These are phyloP conservation scores for Spodoptera frugiperda DNA, from an alignment of 1,140 invertebrate species.

Conservation along the genomic window DNA sequence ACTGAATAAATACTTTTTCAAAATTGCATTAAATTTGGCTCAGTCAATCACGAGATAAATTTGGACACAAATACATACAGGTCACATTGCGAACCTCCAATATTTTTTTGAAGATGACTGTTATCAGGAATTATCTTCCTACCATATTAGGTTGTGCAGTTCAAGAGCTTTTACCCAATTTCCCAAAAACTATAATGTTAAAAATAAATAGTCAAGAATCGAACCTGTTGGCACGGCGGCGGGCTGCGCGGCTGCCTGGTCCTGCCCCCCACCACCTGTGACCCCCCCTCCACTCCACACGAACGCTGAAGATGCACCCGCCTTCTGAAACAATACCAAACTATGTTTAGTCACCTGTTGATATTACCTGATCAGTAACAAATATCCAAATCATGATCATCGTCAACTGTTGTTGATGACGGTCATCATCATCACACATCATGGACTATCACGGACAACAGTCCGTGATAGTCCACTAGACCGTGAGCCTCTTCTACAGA, in stretches of 20 bases:
- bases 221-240: slow-evolving; percentile 77
- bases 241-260: slow-evolving; percentile 76
- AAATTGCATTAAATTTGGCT: neutral
- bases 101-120: too few relatives aligned
- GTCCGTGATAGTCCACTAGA: too few relatives aligned
- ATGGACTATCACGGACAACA: too few relatives aligned
- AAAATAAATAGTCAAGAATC: neutral
- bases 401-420: too few relatives aligned
- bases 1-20: neutral
- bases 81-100: neutral
- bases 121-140: too few relatives aligned
- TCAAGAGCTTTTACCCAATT: too few relatives aligned
- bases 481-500: too few relatives aligned
- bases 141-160: too few relatives aligned
- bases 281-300: slow-evolving; percentile 84
- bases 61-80: neutral
- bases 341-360: slow-evolving; percentile 36
- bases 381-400: too few relatives aligned
- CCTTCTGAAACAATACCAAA: slow-evolving; percentile 81
- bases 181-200: neutral
- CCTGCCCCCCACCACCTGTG: slow-evolving; percentile 77
- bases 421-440: too few relatives aligned
- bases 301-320: slow-evolving; percentile 84
- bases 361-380: neutral
- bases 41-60: too few relatives aligned